These are phyloP conservation scores for Erebia epiphron DNA, from an alignment of 2,888 invertebrate species.

Conservation along the genomic window DNA sequence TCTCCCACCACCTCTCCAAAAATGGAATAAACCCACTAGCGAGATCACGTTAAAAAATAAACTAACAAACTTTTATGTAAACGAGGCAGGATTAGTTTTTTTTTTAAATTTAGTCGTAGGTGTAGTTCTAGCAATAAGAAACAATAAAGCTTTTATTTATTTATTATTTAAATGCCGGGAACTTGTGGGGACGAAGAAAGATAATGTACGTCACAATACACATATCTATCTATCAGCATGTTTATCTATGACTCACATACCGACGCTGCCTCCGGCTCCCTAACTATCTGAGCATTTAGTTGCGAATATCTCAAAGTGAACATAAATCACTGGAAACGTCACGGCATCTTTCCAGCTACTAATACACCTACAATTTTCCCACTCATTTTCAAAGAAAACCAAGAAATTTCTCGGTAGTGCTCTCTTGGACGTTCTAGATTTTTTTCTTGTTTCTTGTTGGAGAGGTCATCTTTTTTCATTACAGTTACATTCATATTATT, in stretches of 20 bases:
- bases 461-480: not conserved
- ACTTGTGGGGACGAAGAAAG: too few species aligned
- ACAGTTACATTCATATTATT: not conserved
- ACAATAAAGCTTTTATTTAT: too few species aligned
- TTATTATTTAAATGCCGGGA: too few species aligned
- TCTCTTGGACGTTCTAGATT: not conserved
- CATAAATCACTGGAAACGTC: conserved; percentile 32
- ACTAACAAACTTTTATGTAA: too few species aligned
- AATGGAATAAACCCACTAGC: too few species aligned
- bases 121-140: too few species aligned
- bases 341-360: conserved; percentile 21
- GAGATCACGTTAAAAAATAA: too few species aligned
- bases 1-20: too few species aligned
- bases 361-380: conserved; percentile 23
- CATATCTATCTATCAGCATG: too few species aligned
- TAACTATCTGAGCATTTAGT: conserved; percentile 26
- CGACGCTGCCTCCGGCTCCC: not conserved
- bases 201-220: too few species aligned
- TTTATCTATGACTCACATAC: not conserved
- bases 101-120: too few species aligned
- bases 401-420: conserved; percentile 6
- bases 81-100: too few species aligned
- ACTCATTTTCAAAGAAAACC: conserved; percentile 11
- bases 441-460: not conserved
- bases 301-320: conserved; percentile 32